Percentiles rank a stretch among this genome's conserved stretches.
These are phyloP conservation scores for Mythimna pallens DNA, from an alignment of 2,888 invertebrate species.

Conservation along the genomic window DNA sequence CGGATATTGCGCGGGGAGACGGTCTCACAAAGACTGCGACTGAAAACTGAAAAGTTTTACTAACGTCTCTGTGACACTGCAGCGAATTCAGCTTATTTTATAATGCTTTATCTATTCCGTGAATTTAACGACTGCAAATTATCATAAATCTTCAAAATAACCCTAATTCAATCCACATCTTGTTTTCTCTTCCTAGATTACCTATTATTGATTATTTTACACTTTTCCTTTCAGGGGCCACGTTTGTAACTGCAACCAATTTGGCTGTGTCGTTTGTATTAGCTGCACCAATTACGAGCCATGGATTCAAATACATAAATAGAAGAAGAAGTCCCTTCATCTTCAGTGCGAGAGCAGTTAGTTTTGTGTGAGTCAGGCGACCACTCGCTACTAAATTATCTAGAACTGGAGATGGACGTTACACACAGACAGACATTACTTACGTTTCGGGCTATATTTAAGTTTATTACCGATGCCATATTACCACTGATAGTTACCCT, in stretches of 20 bases:
- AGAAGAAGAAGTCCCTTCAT: neutral
- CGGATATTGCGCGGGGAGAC: slow-evolving; percentile 65
- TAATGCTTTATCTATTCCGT: neutral
- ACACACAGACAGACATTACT: slow-evolving; percentile 3
- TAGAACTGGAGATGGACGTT: slow-evolving; percentile 10
- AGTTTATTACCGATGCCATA: too few relatives aligned
- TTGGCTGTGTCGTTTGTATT: too few relatives aligned
- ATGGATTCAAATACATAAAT: too few relatives aligned
- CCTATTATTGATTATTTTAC: too few relatives aligned
- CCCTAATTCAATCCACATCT: neutral
- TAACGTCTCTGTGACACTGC: too few relatives aligned
- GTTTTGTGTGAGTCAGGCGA: slow-evolving; percentile 2
- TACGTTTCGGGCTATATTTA: too few relatives aligned
- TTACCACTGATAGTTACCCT: neutral
- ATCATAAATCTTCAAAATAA: neutral
- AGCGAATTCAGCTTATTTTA: neutral
- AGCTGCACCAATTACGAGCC: neutral
- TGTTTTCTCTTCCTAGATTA: neutral
- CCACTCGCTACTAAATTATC: slow-evolving; percentile 5
- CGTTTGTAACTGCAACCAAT: neutral
- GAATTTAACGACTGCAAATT: too few relatives aligned
- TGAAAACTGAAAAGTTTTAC: neutral
- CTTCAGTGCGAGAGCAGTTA: neutral
- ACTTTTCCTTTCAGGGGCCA: neutral
- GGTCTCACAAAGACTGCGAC: slow-evolving; percentile 6